These are phyloP conservation scores for Stylophora pistillata DNA, from an alignment of 64 coral and sea anemone species.

Conservation along the genomic window DNA sequence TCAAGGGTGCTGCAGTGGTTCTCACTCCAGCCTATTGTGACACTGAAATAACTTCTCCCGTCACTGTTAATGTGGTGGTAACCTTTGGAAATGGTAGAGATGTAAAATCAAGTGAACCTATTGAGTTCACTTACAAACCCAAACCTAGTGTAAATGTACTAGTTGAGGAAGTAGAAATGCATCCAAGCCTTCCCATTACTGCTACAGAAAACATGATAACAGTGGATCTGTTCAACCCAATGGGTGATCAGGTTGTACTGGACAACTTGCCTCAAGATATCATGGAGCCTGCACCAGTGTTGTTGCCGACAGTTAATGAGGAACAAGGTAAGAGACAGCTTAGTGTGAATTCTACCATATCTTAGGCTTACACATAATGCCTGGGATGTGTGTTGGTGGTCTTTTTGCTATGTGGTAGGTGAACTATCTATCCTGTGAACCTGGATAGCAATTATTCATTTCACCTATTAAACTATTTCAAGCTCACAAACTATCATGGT, in stretches of 20 bases:
- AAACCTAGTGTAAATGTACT: neutral
- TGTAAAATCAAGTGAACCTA: constrained; percentile 90
- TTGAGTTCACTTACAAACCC: constrained; percentile 93
- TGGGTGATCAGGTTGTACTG: constrained; percentile 18
- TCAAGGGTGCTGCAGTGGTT: constrained; percentile 89
- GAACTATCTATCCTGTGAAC: too few relatives aligned
- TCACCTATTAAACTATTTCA: too few relatives aligned
- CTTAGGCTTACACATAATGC: too few relatives aligned
- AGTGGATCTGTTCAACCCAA: constrained; percentile 9
- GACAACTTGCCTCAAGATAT: neutral
- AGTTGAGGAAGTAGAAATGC: constrained; percentile 42
- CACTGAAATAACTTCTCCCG: constrained; percentile 68
- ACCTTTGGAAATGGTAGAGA: constrained; percentile 72
- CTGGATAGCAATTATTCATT: too few relatives aligned
- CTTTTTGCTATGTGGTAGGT: too few relatives aligned
- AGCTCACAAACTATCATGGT: too few relatives aligned
- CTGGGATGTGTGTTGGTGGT: too few relatives aligned
- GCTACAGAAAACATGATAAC: neutral
- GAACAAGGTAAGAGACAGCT: constrained; percentile 18
- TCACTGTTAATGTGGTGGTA: constrained; percentile 82
- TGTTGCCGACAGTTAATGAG: constrained; percentile 9
- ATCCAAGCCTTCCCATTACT: neutral
- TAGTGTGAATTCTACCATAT: too few relatives aligned
- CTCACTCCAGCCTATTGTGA: constrained; percentile 81
- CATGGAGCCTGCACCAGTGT: neutral